Evolutionary conservation across 2,113 vertebrate genomes (phyloP).

Genomic region (Thinocorus orbignyianus): DNA sequence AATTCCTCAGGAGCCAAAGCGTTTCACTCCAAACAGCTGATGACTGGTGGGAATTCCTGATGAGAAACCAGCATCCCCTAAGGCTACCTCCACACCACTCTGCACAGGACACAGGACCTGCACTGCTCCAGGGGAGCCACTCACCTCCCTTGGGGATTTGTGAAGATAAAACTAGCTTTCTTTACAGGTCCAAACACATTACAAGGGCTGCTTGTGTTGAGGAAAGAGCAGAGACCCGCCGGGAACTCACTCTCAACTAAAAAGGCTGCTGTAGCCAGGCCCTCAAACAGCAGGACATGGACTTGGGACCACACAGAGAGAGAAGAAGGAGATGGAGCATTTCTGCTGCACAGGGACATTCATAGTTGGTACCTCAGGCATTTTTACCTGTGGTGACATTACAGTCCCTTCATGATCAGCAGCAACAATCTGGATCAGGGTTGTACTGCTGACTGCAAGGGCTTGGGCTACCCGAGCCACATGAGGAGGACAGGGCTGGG

Average conservation of each 20-base stretch:
- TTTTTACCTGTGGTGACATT: not conserved
- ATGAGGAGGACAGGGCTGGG: not conserved
- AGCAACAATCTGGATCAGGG: not conserved
- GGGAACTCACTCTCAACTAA: not conserved
- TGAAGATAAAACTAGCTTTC: not conserved
- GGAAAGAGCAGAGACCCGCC: not conserved
- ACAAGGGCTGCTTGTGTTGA: not conserved
- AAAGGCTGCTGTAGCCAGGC: not conserved
- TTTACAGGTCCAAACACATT: not conserved
- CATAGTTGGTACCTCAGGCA: not conserved
- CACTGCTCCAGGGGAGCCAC: not conserved
- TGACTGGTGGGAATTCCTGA: rapidly evolving
- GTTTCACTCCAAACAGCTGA: constrained; percentile 3
- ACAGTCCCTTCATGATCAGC: not conserved
- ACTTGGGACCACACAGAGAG: not conserved
- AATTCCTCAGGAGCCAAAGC: not conserved
- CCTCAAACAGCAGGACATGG: not conserved
- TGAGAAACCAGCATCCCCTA: not conserved
- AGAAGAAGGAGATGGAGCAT: not conserved
- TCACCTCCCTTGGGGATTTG: rapidly evolving
- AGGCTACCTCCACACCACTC: not conserved
- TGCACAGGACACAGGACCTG: not conserved
- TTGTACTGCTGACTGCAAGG: not conserved
- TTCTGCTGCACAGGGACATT: not conserved
- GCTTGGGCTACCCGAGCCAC: rapidly evolving